phyloP scores from a whole-genome alignment of 2,113 vertebrate genomes.

The Brienomyrus brachyistius region DNA sequence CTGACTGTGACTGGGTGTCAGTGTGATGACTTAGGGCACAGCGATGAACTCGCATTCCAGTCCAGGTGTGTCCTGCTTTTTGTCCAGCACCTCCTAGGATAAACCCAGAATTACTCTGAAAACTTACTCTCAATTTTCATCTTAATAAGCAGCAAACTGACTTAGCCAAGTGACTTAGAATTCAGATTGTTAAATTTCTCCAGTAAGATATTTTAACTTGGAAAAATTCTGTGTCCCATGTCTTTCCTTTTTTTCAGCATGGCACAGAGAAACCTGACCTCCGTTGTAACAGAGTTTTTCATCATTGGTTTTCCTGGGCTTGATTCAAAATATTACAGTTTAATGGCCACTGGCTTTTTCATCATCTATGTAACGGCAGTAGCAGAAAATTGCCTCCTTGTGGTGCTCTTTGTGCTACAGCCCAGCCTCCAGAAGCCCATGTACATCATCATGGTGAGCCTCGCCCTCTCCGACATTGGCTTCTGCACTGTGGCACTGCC shows the following conservation, averaged over 20 bases:
- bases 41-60: neutral
- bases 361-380: slow-evolving; percentile 35
- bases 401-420: slow-evolving; percentile 34
- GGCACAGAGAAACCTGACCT: slow-evolving; percentile 23
- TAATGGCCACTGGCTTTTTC: slow-evolving; percentile 32
- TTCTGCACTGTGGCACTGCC: slow-evolving; percentile 42
- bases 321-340: slow-evolving; percentile 24
- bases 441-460: slow-evolving; percentile 40
- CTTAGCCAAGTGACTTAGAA: neutral
- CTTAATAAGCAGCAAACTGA: neutral
- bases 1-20: neutral
- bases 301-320: slow-evolving; percentile 44
- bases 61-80: neutral
- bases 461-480: slow-evolving; percentile 42
- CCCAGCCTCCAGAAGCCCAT: slow-evolving; percentile 45
- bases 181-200: neutral
- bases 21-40: neutral
- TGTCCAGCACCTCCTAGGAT: neutral
- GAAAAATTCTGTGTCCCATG: neutral
- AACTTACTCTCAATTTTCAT: neutral
- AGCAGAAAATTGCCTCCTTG: slow-evolving; percentile 34
- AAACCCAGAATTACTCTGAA: neutral
- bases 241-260: slow-evolving; percentile 29
- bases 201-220: neutral
- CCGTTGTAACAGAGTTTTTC: slow-evolving; percentile 36